Evolutionary conservation across 92 coral and sea anemone species (phyloP).

Genomic region (Zoanthus solanderi): DNA sequence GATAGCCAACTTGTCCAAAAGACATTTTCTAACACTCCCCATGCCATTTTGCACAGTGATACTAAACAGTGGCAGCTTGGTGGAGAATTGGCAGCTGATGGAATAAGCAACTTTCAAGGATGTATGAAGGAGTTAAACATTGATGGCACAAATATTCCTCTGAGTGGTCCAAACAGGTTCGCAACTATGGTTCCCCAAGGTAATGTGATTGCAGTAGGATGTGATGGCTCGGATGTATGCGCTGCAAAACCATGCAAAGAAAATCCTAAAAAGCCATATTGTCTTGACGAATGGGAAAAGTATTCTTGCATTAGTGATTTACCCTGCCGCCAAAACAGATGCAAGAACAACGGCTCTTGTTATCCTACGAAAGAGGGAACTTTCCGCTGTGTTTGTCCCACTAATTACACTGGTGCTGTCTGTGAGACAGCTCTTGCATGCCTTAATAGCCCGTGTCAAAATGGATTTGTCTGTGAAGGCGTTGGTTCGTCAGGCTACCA

Average conservation of each 20-base stretch:
- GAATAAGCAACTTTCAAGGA: constrained; percentile 73
- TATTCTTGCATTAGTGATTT: constrained; percentile 82
- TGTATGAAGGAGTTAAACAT: constrained; percentile 87
- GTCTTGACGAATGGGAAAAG: constrained; percentile 90
- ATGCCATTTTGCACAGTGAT: constrained; percentile 77
- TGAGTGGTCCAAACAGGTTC: constrained; percentile 85
- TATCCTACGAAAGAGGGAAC: constrained; percentile 73
- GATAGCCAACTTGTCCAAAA: constrained; percentile 52
- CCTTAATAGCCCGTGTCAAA: constrained; percentile 45
- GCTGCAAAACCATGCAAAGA: constrained; percentile 73
- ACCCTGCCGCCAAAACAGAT: constrained; percentile 78
- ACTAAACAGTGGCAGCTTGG: constrained; percentile 85
- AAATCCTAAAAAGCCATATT: constrained; percentile 68
- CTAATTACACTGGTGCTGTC: constrained; percentile 63
- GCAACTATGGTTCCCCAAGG: constrained; percentile 71
- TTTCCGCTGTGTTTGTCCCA: constrained; percentile 72
- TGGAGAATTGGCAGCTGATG: constrained; percentile 52
- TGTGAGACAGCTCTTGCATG: constrained; percentile 64
- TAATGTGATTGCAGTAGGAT: constrained; percentile 78
- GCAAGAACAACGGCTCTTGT: constrained; percentile 77
- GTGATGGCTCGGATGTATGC: constrained; percentile 79
- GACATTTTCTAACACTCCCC: constrained; percentile 69
- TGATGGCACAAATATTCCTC: constrained; percentile 76
- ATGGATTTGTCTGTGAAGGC: constrained; percentile 41
- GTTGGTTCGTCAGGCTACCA: constrained; percentile 33